phyloP scores from a whole-genome alignment of 2,888 invertebrate species.

The Balanococcus diminutus region DNA sequence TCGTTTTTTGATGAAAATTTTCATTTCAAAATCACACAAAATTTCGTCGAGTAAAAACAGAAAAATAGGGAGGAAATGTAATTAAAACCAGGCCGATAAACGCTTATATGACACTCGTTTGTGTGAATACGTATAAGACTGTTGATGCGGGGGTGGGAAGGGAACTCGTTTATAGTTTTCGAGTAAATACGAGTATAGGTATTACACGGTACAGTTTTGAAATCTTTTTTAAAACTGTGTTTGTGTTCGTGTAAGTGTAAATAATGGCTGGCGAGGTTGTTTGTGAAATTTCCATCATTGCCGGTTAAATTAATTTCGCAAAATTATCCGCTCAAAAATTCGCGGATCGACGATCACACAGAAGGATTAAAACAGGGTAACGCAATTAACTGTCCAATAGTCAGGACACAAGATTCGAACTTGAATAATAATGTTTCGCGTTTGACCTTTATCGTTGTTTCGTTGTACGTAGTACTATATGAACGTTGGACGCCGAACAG shows the following conservation, averaged over 20 bases:
- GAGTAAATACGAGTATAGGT: too few species aligned
- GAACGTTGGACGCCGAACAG: neutral
- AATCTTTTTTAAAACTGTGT: neutral
- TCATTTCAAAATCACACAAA: neutral
- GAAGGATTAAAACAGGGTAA: constrained; percentile 47
- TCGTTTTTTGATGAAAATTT: neutral
- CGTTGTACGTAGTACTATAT: too few species aligned
- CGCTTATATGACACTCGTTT: neutral
- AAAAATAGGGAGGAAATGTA: neutral
- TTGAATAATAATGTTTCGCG: constrained; percentile 14
- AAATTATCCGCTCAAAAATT: constrained; percentile 49
- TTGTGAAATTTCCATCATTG: constrained; percentile 30
- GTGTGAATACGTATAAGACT: neutral
- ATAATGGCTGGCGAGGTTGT: neutral
- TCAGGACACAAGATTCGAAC: constrained; percentile 43
- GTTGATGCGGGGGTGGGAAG: neutral
- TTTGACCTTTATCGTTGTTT: constrained; percentile 34
- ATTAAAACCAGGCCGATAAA: neutral
- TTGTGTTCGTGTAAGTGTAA: neutral
- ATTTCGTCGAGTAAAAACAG: neutral
- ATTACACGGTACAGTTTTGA: neutral
- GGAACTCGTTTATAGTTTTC: neutral
- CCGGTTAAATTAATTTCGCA: constrained; percentile 45
- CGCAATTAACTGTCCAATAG: constrained; percentile 48
- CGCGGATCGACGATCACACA: constrained; percentile 46